Conservation (phyloP, 2,888 invertebrate species). For the Ecliptopera silaceata region DNA sequence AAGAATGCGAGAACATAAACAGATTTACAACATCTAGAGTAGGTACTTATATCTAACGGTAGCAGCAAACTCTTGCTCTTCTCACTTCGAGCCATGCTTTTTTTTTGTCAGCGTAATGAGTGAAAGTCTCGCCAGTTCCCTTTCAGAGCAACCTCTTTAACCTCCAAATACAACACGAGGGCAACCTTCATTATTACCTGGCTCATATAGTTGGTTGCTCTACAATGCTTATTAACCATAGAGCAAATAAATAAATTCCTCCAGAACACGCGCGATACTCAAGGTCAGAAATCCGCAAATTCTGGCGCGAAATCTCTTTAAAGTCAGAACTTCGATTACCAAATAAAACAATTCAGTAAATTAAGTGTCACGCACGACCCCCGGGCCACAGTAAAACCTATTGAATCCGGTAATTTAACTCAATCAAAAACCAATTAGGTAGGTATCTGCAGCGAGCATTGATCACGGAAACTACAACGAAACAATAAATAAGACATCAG, state of each 20-base stretch:
- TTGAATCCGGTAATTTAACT: conserved; percentile 7
- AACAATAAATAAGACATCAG: conserved; percentile 9
- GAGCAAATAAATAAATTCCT: too few species aligned
- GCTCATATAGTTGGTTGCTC: too few species aligned
- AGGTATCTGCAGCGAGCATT: conserved; percentile 7
- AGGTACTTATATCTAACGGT: too few species aligned
- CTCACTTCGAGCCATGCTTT: too few species aligned
- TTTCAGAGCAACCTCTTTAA: too few species aligned
- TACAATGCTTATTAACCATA: too few species aligned
- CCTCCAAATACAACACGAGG: too few species aligned
- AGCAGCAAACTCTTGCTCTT: too few species aligned
- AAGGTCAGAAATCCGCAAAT: not conserved
- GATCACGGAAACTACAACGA: conserved; percentile 10
- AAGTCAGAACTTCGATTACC: not conserved
- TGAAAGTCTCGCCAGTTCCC: too few species aligned
- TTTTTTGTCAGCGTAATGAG: too few species aligned
- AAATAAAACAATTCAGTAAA: conserved; percentile 23
- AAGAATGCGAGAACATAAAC: not conserved
- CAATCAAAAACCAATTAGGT: conserved; percentile 26
- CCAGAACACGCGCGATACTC: not conserved
- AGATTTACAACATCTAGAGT: too few species aligned
- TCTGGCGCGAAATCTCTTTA: not conserved
- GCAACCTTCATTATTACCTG: too few species aligned
- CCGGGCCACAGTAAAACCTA: conserved; percentile 10
- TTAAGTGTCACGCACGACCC: conserved; percentile 12